Base-by-base conservation (phyloP, 2,888 invertebrate genomes). In the Unio pictorum region DNA sequence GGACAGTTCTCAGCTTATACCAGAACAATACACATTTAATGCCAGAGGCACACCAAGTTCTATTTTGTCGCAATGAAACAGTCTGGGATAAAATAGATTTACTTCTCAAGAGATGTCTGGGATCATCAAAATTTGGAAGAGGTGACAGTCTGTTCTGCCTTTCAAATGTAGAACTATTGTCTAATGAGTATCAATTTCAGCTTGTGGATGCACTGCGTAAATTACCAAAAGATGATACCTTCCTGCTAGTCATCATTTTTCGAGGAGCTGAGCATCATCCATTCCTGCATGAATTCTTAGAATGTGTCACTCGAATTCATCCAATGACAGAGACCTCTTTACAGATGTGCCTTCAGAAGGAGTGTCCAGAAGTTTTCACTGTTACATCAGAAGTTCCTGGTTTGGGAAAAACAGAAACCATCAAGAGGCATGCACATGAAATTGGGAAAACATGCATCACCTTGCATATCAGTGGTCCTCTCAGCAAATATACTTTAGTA, bases 401-500 rank as follows among this genome's bases (percentile, higher is more conserved):
- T 7, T 71, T 76, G 23, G 82, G 82, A 20, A 82, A 82, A 68
- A 72, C 80, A 26, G 78, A 72, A 34, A 64, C 28, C 8, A 67
- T 82, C n/a, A 54, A 66, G 17, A 68, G 66, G 61, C 45, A 55
- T 2, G 79, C 82, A 18, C 65, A 67, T 26, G 20, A 63, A 34
- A 60, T 58, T 2, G 56, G 64, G 4, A 64, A 66, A 64, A 65
- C 64, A 5, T 54, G 78, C 45, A 26, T 61, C 11, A 75, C 71
- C 30, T 45, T 83, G 20, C 83, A 81, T 64, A 66, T 83, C 3
- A 82, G 81, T 75, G 83, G 83, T 5, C 59, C 67, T n/a, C n/a
- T n/a, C n/a, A n/a, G n/a, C n/a, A n/a, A n/a, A n/a, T n/a, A n/a
- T n/a, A n/a, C n/a, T n/a, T n/a, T 82, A 4, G 67, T 82, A 23